Percentiles rank a stretch among this genome's conserved stretches.
These are phyloP conservation scores for Acanthopagrus latus DNA, from an alignment of 2,797 vertebrate species.

Conservation along the genomic window DNA sequence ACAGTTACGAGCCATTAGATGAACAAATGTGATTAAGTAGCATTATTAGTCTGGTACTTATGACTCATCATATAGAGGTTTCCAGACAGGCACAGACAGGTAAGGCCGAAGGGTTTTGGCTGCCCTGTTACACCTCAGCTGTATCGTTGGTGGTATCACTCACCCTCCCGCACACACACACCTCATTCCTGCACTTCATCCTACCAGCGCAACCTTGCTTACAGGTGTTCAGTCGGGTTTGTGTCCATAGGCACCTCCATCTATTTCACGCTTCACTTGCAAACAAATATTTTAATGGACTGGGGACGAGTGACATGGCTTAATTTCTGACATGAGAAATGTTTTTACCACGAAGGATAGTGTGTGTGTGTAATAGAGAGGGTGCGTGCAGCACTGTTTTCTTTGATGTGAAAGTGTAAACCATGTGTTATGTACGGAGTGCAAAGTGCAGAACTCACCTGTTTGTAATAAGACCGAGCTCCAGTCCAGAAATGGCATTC, in stretches of 20 bases:
- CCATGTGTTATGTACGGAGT: constrained; percentile 72
- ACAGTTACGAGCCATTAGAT: constrained; percentile 13
- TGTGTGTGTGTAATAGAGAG: constrained; percentile 24
- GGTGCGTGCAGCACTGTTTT: constrained; percentile 32
- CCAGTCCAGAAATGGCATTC: constrained; percentile 83
- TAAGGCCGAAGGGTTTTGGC: constrained; percentile 35
- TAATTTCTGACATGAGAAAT: constrained; percentile 72
- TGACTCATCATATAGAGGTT: constrained; percentile 49
- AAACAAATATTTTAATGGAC: constrained; percentile 82
- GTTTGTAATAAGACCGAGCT: constrained; percentile 86
- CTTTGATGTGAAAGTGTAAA: constrained; percentile 74
- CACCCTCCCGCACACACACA: constrained; percentile 1
- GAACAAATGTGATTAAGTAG: constrained; percentile 19
- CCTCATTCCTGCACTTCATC: constrained; percentile 44
- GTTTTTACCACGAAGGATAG: constrained; percentile 50
- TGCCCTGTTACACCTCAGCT: constrained; percentile 25
- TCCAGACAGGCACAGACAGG: constrained; percentile 67
- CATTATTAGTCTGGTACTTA: constrained; percentile 45
- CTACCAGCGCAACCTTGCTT: constrained; percentile 45
- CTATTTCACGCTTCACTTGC: constrained; percentile 76
- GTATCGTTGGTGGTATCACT: constrained; percentile 1
- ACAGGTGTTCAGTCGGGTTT: constrained; percentile 81
- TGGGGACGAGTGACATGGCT: constrained; percentile 74
- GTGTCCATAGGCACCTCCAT: constrained; percentile 64
- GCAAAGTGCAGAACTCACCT: constrained; percentile 85